A percentile compares a stretch with the other conserved stretches of the same genome.
Conservation (phyloP, 2,797 vertebrate species). For the Mycteria americana region DNA sequence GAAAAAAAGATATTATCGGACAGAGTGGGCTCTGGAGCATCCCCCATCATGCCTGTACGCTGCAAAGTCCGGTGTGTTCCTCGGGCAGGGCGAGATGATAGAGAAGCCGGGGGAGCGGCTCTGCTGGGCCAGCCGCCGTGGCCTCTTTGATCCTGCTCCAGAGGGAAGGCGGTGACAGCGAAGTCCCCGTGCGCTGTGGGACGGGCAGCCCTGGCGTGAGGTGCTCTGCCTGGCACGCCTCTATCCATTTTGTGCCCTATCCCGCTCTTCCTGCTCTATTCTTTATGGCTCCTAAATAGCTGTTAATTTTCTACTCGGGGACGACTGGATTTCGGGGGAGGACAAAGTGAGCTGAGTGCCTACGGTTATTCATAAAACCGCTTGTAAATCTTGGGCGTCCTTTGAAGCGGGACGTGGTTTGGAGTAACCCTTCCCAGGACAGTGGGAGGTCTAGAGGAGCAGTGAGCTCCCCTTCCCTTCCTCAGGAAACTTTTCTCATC, state of each 20-base stretch:
- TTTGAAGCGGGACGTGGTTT: not conserved
- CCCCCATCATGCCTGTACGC: accelerated
- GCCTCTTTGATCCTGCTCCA: not conserved
- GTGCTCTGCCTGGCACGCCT: not conserved
- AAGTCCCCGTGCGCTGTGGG: accelerated
- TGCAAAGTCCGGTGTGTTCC: accelerated
- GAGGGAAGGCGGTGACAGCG: not conserved
- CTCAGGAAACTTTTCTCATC: not conserved
- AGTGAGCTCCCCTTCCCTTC: not conserved
- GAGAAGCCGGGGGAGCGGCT: not conserved
- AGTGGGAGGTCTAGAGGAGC: not conserved
- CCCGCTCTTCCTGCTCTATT: not conserved
- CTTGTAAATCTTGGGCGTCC: not conserved
- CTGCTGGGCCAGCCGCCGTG: accelerated
- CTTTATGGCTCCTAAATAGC: not conserved
- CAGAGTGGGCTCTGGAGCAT: not conserved
- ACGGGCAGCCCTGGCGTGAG: not conserved
- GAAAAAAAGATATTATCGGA: not conserved
- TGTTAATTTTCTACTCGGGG: not conserved
- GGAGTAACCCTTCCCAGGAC: not conserved
- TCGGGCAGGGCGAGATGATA: not conserved
- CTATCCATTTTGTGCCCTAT: accelerated
- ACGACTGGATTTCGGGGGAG: not conserved
- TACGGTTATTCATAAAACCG: not conserved
- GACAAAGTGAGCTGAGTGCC: not conserved